phyloP scores from a whole-genome alignment of 2,797 vertebrate species.

The Hippopotamyrus pictus region DNA sequence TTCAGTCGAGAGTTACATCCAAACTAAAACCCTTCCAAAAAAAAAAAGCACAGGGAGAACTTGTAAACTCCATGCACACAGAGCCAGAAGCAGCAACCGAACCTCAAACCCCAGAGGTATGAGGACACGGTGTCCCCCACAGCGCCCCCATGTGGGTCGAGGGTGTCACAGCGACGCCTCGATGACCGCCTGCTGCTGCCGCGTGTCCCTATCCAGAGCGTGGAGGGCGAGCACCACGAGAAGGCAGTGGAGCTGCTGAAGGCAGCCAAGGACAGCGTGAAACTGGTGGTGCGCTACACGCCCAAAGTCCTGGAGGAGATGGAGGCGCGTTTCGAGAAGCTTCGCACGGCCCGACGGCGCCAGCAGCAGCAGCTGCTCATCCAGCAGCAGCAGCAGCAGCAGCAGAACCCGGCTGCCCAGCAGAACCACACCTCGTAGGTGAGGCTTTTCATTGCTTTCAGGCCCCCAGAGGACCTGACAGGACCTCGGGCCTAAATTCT shows the following conservation, averaged over 20 bases:
- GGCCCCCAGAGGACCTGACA: slow-evolving; percentile 20
- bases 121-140: not conserved
- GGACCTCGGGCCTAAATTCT: not conserved
- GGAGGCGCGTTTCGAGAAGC: slow-evolving; percentile 96
- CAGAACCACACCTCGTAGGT: slow-evolving; percentile 99
- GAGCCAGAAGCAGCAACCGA: not conserved
- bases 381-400: slow-evolving; percentile 79
- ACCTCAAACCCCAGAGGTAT: not conserved
- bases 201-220: slow-evolving; percentile 65
- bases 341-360: slow-evolving; percentile 86
- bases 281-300: slow-evolving; percentile 96
- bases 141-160: not conserved
- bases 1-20: not conserved
- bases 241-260: slow-evolving; percentile 95
- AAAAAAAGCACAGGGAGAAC: not conserved
- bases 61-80: not conserved
- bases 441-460: slow-evolving; percentile 77
- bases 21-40: not conserved
- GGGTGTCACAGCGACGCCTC: not conserved
- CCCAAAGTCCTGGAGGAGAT: slow-evolving; percentile 98
- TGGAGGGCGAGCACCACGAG: slow-evolving; percentile 96
- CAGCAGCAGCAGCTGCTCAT: slow-evolving; percentile 94
- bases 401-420: slow-evolving; percentile 76
- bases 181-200: not conserved
- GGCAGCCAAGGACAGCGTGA: slow-evolving; percentile 91